Evolutionary conservation across 2,888 invertebrate species (phyloP).

Genomic region (Torymus tubicola): DNA sequence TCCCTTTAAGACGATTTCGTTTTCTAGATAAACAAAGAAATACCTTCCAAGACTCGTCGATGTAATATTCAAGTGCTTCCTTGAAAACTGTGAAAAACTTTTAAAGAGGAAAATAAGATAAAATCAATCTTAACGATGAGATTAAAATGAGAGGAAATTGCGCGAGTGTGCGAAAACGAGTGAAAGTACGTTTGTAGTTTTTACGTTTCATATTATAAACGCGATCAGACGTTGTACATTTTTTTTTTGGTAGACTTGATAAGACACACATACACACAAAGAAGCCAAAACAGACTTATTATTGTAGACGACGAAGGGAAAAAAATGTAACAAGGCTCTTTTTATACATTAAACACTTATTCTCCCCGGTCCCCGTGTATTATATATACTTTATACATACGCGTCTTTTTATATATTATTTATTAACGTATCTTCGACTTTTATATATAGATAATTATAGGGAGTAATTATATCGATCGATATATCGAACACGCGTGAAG

Average conservation of each 20-base stretch:
- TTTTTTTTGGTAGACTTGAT: constrained; percentile 39
- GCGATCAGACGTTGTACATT: constrained; percentile 49
- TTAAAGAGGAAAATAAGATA: constrained; percentile 37
- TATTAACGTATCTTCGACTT: constrained; percentile 58
- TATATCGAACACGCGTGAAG: constrained; percentile 15
- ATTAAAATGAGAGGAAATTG: neutral
- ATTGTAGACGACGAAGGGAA: constrained; percentile 1
- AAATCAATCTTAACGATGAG: neutral
- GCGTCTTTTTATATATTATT: constrained; percentile 60
- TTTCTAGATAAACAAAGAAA: constrained; percentile 10
- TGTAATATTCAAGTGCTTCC: constrained; percentile 48
- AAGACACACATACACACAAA: neutral
- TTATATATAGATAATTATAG: constrained; percentile 44
- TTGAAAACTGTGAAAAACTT: constrained; percentile 45
- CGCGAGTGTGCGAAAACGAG: constrained; percentile 39
- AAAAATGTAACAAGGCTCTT: constrained; percentile 35
- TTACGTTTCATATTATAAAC: constrained; percentile 43
- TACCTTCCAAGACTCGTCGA: constrained; percentile 36
- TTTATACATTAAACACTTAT: constrained; percentile 55
- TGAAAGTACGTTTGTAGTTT: constrained; percentile 49
- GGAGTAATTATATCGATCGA: constrained; percentile 44
- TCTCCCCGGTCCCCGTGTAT: constrained; percentile 39
- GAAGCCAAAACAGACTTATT: constrained; percentile 11
- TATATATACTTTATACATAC: constrained; percentile 59
- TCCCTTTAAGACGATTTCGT: constrained; percentile 2